A percentile compares a stretch with the other conserved stretches of the same genome.
phyloP scores from a whole-genome alignment of 2,888 invertebrate species.

The Mesorhabditis sp. region DNA sequence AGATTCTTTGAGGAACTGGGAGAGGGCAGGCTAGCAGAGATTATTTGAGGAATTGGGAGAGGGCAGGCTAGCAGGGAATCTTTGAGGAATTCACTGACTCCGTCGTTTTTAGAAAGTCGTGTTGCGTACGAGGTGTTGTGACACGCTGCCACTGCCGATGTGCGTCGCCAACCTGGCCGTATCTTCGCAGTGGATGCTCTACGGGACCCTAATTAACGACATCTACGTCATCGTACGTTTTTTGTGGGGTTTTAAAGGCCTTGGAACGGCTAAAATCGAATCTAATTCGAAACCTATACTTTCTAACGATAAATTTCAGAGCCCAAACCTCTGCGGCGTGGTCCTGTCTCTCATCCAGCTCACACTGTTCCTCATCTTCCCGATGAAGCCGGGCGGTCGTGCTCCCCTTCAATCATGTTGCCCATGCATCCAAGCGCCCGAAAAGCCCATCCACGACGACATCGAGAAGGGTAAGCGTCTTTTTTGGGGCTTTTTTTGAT shows the following conservation, averaged over 20 bases:
- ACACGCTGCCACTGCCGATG: conserved; percentile 80
- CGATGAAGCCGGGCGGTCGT: conserved; percentile 53
- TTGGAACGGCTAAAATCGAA: not conserved
- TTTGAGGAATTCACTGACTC: not conserved
- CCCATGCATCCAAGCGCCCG: not conserved
- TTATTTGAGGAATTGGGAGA: too few species aligned
- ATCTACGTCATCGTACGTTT: conserved; percentile 72
- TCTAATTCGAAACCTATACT: not conserved
- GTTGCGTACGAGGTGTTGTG: conserved; percentile 76
- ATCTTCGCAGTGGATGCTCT: conserved; percentile 76
- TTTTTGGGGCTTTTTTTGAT: too few species aligned
- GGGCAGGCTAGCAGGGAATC: too few species aligned
- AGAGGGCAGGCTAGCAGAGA: too few species aligned
- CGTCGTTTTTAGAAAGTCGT: conserved; percentile 69
- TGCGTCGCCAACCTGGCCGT: conserved; percentile 79
- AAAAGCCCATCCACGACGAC: not conserved
- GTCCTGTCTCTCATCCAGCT: conserved; percentile 73
- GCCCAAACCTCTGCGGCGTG: conserved; percentile 77
- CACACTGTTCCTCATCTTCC: conserved; percentile 74
- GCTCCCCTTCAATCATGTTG: conserved; percentile 7
- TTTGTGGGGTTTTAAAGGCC: not conserved
- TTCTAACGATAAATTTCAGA: conserved; percentile 63
- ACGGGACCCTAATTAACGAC: conserved; percentile 75
- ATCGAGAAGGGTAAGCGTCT: not conserved
- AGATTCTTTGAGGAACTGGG: too few species aligned